A percentile compares a stretch with the other conserved stretches of the same genome.
Evolutionary conservation across 2,113 vertebrate species (phyloP).

Genomic region (Phalacrocorax carbo): DNA sequence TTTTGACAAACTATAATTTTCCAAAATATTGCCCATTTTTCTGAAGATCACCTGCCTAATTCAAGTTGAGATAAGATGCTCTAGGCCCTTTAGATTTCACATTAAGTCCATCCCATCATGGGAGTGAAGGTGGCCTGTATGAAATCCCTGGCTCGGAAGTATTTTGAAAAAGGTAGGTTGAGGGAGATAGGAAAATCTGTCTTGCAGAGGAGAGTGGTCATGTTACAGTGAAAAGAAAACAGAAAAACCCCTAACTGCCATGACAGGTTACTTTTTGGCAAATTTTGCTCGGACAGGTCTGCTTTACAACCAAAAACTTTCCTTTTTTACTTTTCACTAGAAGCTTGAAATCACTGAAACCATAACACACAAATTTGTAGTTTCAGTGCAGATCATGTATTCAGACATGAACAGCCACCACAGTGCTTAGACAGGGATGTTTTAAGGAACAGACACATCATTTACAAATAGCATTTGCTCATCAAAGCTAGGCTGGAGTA

Average conservation of each 20-base stretch:
- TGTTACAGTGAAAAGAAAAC: neutral
- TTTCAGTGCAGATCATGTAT: neutral
- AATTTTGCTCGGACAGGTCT: neutral
- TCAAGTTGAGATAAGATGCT: neutral
- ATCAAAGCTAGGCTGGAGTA: neutral
- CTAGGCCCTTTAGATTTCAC: neutral
- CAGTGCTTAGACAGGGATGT: neutral
- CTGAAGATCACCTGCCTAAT: neutral
- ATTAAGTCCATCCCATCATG: fast-evolving
- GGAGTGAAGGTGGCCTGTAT: neutral
- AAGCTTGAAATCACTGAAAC: neutral
- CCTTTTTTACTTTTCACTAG: neutral
- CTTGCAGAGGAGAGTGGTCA: neutral
- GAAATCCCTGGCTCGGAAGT: neutral
- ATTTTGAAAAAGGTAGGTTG: neutral
- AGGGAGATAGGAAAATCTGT: neutral
- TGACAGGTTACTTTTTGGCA: neutral
- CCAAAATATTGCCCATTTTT: neutral
- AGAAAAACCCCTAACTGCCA: neutral
- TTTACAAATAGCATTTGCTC: neutral
- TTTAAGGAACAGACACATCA: neutral
- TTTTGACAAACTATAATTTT: neutral
- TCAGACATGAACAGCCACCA: neutral
- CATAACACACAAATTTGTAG: neutral
- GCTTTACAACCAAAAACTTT: neutral